Base-by-base conservation (phyloP, 2,888 invertebrate genomes). In the Agriopis aurantiaria region DNA sequence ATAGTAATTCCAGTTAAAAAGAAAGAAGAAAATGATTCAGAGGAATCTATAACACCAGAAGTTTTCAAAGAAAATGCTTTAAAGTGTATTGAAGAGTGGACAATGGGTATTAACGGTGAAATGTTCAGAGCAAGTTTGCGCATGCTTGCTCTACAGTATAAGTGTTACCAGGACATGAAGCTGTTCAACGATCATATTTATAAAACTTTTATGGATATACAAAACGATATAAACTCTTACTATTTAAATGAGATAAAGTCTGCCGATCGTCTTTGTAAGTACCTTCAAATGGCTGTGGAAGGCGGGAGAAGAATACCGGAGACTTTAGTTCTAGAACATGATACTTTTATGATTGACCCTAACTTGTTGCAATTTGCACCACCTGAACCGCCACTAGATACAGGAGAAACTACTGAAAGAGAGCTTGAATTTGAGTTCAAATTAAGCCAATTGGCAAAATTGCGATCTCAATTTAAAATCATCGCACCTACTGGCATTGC, bases 11-110 rank as follows among this genome's bases (percentile, higher is more conserved):
- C 81, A 8, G 52, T 82, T 40, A 93, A 88, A 79, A 89, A 89
- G 78, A 93, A 87, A 73, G 91, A 91, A 0, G 90, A 90, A 1
- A 82, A 75, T 60, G 64, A 55, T 49, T 88, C 88, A 9, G 85
- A 84, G 43, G 88, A 85, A 49, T 86, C 88, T 0, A 67, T 87
- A 12, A 85, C 83, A 79, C 78, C 76, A 81, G 91, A 84, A 83
- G 82, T 83, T 55, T 95, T 89, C 71, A 93, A 90, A 79, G 67
- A 77, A 49, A 92, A 93, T 74, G 88, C 86, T 63, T 72, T 92
- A 14, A 93, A 90, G 81, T 93, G 92, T 76, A 82, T 95, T 14
- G 91, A 95, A 40, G 96, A 96, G 84, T 96, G 96, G 95, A 87
- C 88, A 17, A 92, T 92, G 82, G 96, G 94, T 10, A 82, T 95